Evolutionary conservation across 2,113 vertebrate genomes (phyloP), one percentile per base, ranked within the genome.

Genomic region (Eleginops maclovinus): DNA sequence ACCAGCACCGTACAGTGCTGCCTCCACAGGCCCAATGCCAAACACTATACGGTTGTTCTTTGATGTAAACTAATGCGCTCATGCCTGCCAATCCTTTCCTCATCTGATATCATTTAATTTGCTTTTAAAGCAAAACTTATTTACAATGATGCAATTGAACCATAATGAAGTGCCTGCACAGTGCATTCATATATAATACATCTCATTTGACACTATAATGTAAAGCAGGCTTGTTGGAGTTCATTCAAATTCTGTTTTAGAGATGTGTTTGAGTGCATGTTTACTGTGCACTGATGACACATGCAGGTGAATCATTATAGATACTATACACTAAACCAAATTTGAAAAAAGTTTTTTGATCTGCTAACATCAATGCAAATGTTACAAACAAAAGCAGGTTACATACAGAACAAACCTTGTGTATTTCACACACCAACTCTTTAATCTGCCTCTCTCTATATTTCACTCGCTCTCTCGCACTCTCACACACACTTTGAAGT

Each of bases 401-500:
- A 50, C 64, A 68, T 16, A 5, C 16, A 73, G 31, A 36, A 8
- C 31, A 73, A 28, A 19, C 49, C 9, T 31, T 40, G 65, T 59
- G 21, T 58, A 50, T 60, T 59, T 78, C 66, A 69, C 51, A 79
- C 72, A 72, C 31, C 15, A 31, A 43, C 66, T 65, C 81, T 81
- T 75, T 70, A 73, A 81, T 49, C 64, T 64, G 21, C 72, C 26
- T 67, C 62, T 41, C 50, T 46, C 12, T 66, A 61, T n/a, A 71
- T 47, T 62, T 43, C 69, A 40, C 59, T 68, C 63, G 31, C 54
- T 40, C 31, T 46, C 60, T 8, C 44, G 1, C 56, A 0, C 31
- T 24, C 62, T 8, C 68, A 51, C 59, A 2, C 64, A 68, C 75
- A 82, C 86, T 84, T 81, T 87, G 85, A 90, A 84, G 81, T 87